These are phyloP conservation scores for Polia nebulosa DNA, from an alignment of 2,888 invertebrate species.

Conservation along the genomic window DNA sequence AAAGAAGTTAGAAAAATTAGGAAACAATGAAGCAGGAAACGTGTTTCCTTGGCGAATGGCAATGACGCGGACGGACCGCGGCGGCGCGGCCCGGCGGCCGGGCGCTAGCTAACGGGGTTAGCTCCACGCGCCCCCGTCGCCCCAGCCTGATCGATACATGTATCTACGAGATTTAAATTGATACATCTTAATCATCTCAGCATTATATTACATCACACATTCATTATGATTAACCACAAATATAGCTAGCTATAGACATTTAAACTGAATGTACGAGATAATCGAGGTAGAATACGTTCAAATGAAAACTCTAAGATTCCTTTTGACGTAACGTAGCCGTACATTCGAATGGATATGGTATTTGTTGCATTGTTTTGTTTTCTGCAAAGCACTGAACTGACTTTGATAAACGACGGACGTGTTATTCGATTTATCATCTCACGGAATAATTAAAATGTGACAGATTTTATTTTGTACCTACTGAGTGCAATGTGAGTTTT, in stretches of 20 bases:
- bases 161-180: slow-evolving; percentile 57
- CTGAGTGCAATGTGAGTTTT: not conserved
- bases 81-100: slow-evolving; percentile 45
- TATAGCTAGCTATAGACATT: not conserved
- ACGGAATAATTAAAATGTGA: slow-evolving; percentile 15
- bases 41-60: slow-evolving; percentile 79
- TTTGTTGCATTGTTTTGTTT: slow-evolving; percentile 34
- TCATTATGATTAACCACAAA: slow-evolving; percentile 9
- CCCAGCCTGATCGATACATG: slow-evolving; percentile 64
- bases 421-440: slow-evolving; percentile 35
- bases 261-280: slow-evolving; percentile 2
- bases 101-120: slow-evolving; percentile 64
- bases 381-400: slow-evolving; percentile 36
- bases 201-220: slow-evolving; percentile 13
- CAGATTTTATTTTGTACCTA: slow-evolving; percentile 16
- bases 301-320: slow-evolving; percentile 13
- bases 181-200: slow-evolving; percentile 50
- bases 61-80: slow-evolving; percentile 66
- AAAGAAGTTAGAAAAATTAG: slow-evolving; percentile 86
- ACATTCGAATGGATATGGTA: slow-evolving; percentile 27
- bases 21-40: slow-evolving; percentile 87
- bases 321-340: slow-evolving; percentile 12
- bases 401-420: slow-evolving; percentile 48
- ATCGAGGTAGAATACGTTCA: not conserved
- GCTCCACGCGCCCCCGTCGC: slow-evolving; percentile 52